Evolutionary conservation across 2,113 vertebrate genomes (phyloP).

Genomic region (Sisor rabdophorus): DNA sequence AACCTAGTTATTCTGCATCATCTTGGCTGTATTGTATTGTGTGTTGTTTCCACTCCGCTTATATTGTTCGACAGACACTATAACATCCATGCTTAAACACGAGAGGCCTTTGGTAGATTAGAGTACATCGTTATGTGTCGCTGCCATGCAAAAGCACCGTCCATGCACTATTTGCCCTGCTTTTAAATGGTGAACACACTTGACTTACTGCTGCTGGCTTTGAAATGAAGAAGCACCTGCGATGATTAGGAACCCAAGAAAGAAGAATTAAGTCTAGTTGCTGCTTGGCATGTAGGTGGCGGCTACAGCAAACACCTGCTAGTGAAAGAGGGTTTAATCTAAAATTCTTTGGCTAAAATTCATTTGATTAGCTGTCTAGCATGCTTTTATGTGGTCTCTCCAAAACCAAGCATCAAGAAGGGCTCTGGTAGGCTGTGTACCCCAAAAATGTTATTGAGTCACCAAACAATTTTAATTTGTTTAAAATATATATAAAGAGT

Average conservation of each 20-base stretch:
- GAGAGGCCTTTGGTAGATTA: slow-evolving; percentile 22
- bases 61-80: slow-evolving; percentile 9
- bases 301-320: background rate
- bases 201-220: slow-evolving; percentile 45
- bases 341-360: too few relatives aligned
- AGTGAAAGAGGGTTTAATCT: background rate
- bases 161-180: background rate
- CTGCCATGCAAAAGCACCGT: slow-evolving; percentile 7
- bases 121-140: background rate
- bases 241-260: slow-evolving; percentile 64
- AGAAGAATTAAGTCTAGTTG: slow-evolving; percentile 61
- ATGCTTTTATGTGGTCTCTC: too few relatives aligned
- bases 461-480: too few relatives aligned
- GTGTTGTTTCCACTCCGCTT: slow-evolving; percentile 10
- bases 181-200: background rate
- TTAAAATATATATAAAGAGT: too few relatives aligned
- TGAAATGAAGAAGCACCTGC: slow-evolving; percentile 62
- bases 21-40: background rate
- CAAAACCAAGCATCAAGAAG: too few relatives aligned
- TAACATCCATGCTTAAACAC: slow-evolving; percentile 10
- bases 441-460: too few relatives aligned
- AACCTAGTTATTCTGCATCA: background rate
- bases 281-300: slow-evolving; percentile 52
- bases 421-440: too few relatives aligned
- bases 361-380: too few relatives aligned